Percentiles rank a stretch among this genome's conserved stretches.
These are phyloP conservation scores for Nycticryphes semicollaris DNA, from an alignment of 2,113 vertebrate species.

Conservation along the genomic window DNA sequence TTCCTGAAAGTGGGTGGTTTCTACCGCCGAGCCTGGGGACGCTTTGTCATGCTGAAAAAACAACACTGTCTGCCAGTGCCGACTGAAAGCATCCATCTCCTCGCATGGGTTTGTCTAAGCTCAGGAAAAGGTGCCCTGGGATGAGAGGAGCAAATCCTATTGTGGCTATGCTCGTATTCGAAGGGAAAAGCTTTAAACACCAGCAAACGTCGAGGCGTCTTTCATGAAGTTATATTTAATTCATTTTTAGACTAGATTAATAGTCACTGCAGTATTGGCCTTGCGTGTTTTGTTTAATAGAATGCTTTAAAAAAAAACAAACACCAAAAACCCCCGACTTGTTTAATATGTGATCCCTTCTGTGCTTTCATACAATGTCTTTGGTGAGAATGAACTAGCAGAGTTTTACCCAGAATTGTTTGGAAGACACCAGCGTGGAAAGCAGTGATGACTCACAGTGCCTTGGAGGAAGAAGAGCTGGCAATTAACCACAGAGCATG, in stretches of 20 bases:
- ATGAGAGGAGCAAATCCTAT: slow-evolving; percentile 50
- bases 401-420: slow-evolving; percentile 48
- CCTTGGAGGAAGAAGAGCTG: slow-evolving; percentile 50
- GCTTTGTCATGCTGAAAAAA: slow-evolving; percentile 57
- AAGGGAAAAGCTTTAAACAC: slow-evolving; percentile 56
- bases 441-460: slow-evolving; percentile 60
- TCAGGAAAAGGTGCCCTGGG: slow-evolving; percentile 32
- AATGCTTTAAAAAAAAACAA: neutral
- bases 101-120: slow-evolving; percentile 38
- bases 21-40: slow-evolving; percentile 9
- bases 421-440: slow-evolving; percentile 60
- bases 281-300: slow-evolving; percentile 41
- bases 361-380: neutral
- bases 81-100: slow-evolving; percentile 31
- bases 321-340: neutral
- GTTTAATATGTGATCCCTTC: slow-evolving; percentile 25
- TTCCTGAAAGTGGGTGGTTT: slow-evolving; percentile 56
- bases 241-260: slow-evolving; percentile 58
- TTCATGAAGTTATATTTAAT: slow-evolving; percentile 42
- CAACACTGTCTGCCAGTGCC: slow-evolving; percentile 52
- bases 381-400: slow-evolving; percentile 61
- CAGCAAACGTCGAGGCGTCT: neutral
- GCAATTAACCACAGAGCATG: slow-evolving; percentile 28
- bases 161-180: slow-evolving; percentile 35
- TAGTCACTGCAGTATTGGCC: slow-evolving; percentile 36